Conservation (phyloP, 92 coral and sea anemone genomes). For the Heteractis magnifica region DNA sequence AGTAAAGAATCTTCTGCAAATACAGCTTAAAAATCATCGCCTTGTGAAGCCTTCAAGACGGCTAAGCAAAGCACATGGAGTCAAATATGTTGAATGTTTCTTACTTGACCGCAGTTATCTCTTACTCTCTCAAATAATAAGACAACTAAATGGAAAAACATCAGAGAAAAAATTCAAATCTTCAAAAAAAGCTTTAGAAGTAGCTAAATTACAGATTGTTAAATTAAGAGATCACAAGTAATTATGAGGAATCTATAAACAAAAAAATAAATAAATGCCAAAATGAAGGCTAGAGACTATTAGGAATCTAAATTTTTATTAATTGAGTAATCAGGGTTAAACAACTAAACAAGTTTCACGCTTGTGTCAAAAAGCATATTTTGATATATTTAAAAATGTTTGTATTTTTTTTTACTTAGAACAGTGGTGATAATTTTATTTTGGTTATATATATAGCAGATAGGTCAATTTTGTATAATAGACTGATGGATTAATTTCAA, state of each 20-base stretch:
- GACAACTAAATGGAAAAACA: slow-evolving; percentile 79
- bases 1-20: slow-evolving; percentile 56
- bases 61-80: slow-evolving; percentile 39
- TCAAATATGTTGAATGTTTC: slow-evolving; percentile 57
- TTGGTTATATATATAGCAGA: no score
- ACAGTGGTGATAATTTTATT: no score
- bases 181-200: slow-evolving; percentile 76
- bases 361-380: no score
- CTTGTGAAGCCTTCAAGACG: slow-evolving; percentile 67
- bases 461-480: no score
- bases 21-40: slow-evolving; percentile 72
- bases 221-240: slow-evolving; percentile 15
- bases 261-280: neutral
- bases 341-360: no score
- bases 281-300: no score
- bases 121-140: slow-evolving; percentile 55
- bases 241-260: neutral
- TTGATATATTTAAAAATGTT: no score
- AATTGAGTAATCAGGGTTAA: no score
- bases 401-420: no score
- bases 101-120: slow-evolving; percentile 64
- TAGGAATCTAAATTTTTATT: no score
- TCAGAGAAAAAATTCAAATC: slow-evolving; percentile 72
- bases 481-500: no score
- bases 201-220: slow-evolving; percentile 51